Conservation (phyloP, 2,113 vertebrate species). For the Corythaeola cristata region DNA sequence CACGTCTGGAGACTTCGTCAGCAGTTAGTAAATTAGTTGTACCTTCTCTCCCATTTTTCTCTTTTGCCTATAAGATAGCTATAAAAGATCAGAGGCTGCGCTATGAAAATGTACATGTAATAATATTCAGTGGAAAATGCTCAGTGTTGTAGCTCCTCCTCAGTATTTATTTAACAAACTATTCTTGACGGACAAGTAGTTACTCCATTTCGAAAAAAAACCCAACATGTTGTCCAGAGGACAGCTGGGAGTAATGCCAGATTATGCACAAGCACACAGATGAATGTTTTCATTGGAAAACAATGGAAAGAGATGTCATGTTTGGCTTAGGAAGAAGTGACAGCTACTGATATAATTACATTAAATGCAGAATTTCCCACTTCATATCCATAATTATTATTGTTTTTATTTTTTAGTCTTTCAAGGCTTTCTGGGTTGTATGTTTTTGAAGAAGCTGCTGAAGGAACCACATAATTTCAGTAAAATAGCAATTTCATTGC, state of each 20-base stretch:
- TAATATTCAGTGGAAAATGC: not conserved
- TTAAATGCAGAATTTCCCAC: not conserved
- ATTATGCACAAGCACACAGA: not conserved
- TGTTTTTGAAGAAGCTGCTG: not conserved
- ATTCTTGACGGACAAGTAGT: not conserved
- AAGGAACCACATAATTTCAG: not conserved
- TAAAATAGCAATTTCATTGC: not conserved
- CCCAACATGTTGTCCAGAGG: not conserved
- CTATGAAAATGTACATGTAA: not conserved
- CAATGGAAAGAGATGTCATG: not conserved
- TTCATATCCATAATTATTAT: not conserved
- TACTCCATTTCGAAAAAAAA: not conserved
- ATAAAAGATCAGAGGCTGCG: not conserved
- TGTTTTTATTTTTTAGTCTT: not conserved
- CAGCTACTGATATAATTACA: not conserved
- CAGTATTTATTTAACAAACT: not conserved
- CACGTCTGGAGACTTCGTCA: not conserved
- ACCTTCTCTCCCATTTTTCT: not conserved
- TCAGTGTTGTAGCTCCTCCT: not conserved
- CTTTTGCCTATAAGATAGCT: not conserved
- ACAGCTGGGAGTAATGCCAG: constrained; percentile 16
- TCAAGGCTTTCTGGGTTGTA: not conserved
- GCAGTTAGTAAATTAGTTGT: not conserved
- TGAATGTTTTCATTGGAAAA: not conserved
- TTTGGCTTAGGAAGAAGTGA: not conserved